Base-by-base conservation (phyloP, 64 coral and sea anemone genomes). In the Trachythela sp. region DNA sequence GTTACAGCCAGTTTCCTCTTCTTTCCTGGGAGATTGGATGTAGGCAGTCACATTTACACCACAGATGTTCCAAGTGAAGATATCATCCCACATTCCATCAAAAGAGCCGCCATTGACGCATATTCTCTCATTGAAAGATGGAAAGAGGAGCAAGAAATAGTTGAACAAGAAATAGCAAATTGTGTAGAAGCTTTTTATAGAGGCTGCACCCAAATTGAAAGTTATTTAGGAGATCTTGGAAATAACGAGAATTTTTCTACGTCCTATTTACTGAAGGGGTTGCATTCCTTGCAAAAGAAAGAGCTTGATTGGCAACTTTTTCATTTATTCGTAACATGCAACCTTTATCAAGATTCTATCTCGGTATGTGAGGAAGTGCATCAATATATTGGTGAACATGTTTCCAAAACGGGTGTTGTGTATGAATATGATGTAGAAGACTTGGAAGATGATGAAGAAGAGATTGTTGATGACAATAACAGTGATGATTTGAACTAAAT, bases 71-170 rank as follows among this genome's bases (percentile, higher is more conserved):
- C 14, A 0, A 39, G 37, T 35, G 37, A 1, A 30, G 75, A 80
- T 22, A 39, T 30, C 30, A 80, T 80, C 20, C 75, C 75, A 34
- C 27, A 15, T 18, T 37, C 75, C 33, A 39, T 80, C 20, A 80
- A 80, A 36, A 35, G 75, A 80, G 20, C 37, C 15, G 75, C 75
- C 0, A 80, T 80, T 80, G 75, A 80, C 75, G 75, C 75, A 0
- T 30, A 37, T 80, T 80, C 75, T 35, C 31, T 80, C 33, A 80
- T 35, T 37, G 75, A 80, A 35, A 35, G 75, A 80, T 80, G 75
- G 27, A 80, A 80, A 80, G 75, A 80, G 0, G 75, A 80, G 35
- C 75, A 39, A 37, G 75, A 80, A 39, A 80, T 80, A 17, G 1
- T 80, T 6, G 75, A 80, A 15, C 75, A 37, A 39, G 2, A 80